These are phyloP conservation scores for Anguilla megastoma DNA, from an alignment of 2,797 vertebrate genomes.

Conservation along the genomic window DNA sequence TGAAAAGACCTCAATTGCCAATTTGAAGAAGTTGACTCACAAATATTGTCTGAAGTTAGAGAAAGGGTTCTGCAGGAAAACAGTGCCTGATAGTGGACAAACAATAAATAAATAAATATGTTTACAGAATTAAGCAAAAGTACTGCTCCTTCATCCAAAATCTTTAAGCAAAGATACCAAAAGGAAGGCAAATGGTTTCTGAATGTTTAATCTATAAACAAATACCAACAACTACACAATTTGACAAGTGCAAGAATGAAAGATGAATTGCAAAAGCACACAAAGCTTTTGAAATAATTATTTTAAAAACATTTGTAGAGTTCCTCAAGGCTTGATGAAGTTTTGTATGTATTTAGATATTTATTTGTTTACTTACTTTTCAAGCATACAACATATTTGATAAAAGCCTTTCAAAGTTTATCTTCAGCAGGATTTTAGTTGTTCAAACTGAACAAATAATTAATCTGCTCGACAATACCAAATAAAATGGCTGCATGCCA, in stretches of 20 bases:
- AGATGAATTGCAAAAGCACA: neutral
- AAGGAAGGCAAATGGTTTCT: neutral
- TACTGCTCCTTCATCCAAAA: neutral
- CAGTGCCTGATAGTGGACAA: neutral
- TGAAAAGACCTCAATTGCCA: constrained; percentile 17
- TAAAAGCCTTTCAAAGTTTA: constrained; percentile 43
- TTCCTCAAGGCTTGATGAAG: neutral
- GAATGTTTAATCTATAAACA: neutral
- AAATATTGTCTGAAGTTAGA: constrained; percentile 27
- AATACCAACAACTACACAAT: neutral
- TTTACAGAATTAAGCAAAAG: neutral
- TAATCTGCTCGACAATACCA: constrained; percentile 51
- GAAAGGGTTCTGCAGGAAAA: constrained; percentile 15
- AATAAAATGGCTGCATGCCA: constrained; percentile 56
- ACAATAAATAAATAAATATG: neutral
- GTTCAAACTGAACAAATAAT: constrained; percentile 50
- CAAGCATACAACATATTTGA: constrained; percentile 27
- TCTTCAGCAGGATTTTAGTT: constrained; percentile 42
- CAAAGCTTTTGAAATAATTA: neutral
- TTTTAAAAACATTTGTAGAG: neutral
- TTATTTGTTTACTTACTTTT: neutral
- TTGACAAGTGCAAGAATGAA: neutral
- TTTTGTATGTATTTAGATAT: neutral
- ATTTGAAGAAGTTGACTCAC: constrained; percentile 28
- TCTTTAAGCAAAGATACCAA: neutral